Evolutionary conservation across 2,888 invertebrate genomes (phyloP).

Genomic region (Apotomis turbidana): DNA sequence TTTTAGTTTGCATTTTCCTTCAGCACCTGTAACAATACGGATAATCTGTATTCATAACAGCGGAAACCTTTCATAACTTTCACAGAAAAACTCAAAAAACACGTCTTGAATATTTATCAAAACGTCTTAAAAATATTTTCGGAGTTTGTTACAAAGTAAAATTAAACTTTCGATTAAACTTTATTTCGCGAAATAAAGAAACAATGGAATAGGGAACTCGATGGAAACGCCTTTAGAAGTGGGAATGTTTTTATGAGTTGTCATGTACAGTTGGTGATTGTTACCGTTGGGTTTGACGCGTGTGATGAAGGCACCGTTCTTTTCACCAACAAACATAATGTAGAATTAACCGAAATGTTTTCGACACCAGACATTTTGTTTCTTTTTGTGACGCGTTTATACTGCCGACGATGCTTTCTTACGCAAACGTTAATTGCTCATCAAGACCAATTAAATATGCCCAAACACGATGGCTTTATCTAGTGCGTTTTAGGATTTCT

Average conservation of each 20-base stretch:
- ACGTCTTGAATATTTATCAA: conserved; percentile 35
- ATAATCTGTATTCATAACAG: conserved; percentile 39
- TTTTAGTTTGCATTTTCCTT: conserved; percentile 85
- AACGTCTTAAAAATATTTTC: conserved; percentile 9
- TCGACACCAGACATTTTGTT: too few relatives aligned
- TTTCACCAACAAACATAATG: too few relatives aligned
- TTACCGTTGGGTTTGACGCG: too few relatives aligned
- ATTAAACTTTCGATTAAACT: background rate
- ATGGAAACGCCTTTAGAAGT: background rate
- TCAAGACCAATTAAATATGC: too few relatives aligned
- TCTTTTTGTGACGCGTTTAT: too few relatives aligned
- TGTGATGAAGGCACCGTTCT: too few relatives aligned
- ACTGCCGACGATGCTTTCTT: too few relatives aligned
- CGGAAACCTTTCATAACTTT: conserved; percentile 35
- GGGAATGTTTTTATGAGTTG: background rate
- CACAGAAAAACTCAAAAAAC: conserved; percentile 24
- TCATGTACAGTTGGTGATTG: too few relatives aligned
- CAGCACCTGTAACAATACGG: conserved; percentile 58
- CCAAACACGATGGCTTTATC: too few relatives aligned
- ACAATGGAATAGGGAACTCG: conserved; percentile 1
- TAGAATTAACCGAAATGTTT: too few relatives aligned
- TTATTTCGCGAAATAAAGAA: conserved; percentile 10
- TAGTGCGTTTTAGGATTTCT: too few relatives aligned
- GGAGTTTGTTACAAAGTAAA: conserved; percentile 13
- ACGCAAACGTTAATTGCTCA: too few relatives aligned